Evolutionary conservation across 2,113 vertebrate species (phyloP), one percentile per base, ranked within the genome.

Genomic region (Tragelaphus strepsiceros): DNA sequence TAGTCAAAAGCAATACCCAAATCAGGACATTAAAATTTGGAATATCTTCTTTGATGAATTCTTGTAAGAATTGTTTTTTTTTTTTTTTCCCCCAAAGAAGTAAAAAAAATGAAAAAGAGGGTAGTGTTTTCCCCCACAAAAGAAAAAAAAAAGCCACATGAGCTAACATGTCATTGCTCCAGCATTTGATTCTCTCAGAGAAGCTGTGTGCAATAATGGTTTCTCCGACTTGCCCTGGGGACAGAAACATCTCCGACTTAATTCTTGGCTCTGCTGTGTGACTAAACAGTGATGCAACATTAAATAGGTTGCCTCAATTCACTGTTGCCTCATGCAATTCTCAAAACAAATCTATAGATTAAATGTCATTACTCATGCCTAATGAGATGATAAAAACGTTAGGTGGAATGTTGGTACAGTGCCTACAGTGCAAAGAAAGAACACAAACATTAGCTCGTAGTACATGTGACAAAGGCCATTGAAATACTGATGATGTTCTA

Each of bases 1-100:
- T 98, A 98, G 98, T 98, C 97, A 98, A 97, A 97, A 97, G 98
- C 96, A 98, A 97, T 93, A 92, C 97, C 98, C 98, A 98, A 98
- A 96, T 78, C 58, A 1, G 88, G 98, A 98, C 53, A 87, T 13
- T 92, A 92, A 94, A 71, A 0, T 90, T 85, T 97, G 94, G 59
- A 96, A 97, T 98, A 97, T 62, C 92, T 94, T 98, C 94, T 95
- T 97, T 96, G 39, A 92, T 90, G 90, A 98, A 59, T 90, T 98
- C 80, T 96, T 97, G 30, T 64, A 97, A 96, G 94, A 97, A 53
- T 96, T 81, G 92, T 97, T 97, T 43, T 43, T 92, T 85, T 98
- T 98, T 92, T 62, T 13, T n/a, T 35, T 12, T 12, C 0, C 17
- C 19, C 67, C 95, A 97, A 96, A 97, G 92, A n/a, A 91, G 19